Percentiles rank a stretch among this genome's conserved stretches.
These are phyloP conservation scores for Emydocephalus ijimae DNA, from an alignment of 2,113 vertebrate genomes.

Conservation along the genomic window DNA sequence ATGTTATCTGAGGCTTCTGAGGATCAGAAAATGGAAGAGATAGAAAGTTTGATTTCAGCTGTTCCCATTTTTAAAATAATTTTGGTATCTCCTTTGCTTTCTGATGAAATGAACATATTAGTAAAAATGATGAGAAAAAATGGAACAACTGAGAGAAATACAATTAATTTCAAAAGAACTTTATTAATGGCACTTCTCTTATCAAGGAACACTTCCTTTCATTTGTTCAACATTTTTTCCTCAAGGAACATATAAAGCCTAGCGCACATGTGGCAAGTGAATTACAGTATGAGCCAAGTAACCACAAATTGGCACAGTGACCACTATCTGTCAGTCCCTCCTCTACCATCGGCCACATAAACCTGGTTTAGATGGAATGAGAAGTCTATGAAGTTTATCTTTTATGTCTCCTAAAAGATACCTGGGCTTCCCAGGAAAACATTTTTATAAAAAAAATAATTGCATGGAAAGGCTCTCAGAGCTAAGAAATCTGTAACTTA, in stretches of 20 bases:
- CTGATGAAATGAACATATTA: background rate
- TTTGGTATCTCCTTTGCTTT: background rate
- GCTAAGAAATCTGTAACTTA: conserved; percentile 10
- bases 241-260: conserved; percentile 15
- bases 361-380: background rate
- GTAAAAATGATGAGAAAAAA: background rate
- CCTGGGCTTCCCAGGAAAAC: background rate
- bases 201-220: background rate
- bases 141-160: background rate
- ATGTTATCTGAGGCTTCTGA: background rate
- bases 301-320: background rate
- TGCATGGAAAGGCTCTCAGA: background rate
- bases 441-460: background rate
- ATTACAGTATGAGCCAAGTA: background rate
- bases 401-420: conserved; percentile 28
- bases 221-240: background rate
- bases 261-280: background rate
- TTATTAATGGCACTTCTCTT: background rate
- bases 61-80: background rate
- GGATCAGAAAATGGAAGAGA: background rate
- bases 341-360: background rate
- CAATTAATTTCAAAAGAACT: conserved; percentile 4
- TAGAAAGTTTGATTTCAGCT: background rate
- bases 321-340: background rate
- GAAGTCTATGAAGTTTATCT: background rate